phyloP scores from a whole-genome alignment of 1,140 invertebrate species.

The Gryon sp. region DNA sequence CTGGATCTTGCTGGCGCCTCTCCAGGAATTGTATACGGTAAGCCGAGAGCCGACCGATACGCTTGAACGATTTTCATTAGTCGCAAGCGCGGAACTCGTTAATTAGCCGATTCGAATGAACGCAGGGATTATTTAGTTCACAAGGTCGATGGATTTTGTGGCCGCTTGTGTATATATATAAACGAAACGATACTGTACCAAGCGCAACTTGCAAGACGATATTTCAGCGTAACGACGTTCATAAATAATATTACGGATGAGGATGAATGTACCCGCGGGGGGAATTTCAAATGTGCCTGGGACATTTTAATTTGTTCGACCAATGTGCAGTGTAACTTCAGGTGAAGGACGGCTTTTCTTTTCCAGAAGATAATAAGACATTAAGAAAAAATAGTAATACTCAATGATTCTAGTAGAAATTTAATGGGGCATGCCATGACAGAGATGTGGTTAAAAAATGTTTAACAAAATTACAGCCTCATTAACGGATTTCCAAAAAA shows the following conservation, averaged over 20 bases:
- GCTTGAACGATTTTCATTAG: slow-evolving; percentile 59
- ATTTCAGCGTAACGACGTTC: slow-evolving; percentile 6
- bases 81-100: slow-evolving; percentile 45
- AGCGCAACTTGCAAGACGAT: background rate
- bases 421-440: no score
- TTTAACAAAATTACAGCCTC: no score
- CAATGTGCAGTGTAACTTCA: no score
- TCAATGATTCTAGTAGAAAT: no score
- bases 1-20: slow-evolving; percentile 53
- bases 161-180: background rate
- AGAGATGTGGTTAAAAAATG: no score
- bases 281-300: no score
- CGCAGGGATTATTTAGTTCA: slow-evolving; percentile 33
- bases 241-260: slow-evolving; percentile 5
- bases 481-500: no score
- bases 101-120: slow-evolving; percentile 44
- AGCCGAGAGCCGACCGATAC: slow-evolving; percentile 26
- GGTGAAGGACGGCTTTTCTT: no score
- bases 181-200: background rate
- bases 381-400: no score
- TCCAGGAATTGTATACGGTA: slow-evolving; percentile 21
- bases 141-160: slow-evolving; percentile 46
- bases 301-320: no score
- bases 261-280: slow-evolving; percentile 1
- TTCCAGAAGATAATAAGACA: no score